These are phyloP conservation scores for Callyntrura guangdongensis DNA, from an alignment of 2,888 invertebrate species.

Conservation along the genomic window DNA sequence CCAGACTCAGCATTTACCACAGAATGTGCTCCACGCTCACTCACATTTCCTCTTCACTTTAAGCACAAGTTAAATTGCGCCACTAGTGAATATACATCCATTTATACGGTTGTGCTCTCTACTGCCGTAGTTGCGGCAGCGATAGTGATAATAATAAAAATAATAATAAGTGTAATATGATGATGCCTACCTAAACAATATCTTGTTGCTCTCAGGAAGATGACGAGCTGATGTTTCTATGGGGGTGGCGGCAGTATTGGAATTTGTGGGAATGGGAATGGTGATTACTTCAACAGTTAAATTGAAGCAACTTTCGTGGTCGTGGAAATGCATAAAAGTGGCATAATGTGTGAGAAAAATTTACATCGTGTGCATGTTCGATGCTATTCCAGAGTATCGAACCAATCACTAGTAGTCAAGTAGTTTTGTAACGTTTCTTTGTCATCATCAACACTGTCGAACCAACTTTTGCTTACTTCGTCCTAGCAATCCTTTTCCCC, in stretches of 20 bases:
- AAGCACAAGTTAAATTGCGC: too few relatives aligned
- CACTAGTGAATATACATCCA: too few relatives aligned
- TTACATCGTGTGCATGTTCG: background rate
- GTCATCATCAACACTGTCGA: constrained; percentile 2
- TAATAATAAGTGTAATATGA: background rate
- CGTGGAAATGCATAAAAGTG: background rate
- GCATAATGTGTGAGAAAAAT: background rate
- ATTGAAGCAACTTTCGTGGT: constrained; percentile 11
- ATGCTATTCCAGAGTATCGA: background rate
- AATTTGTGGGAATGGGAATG: background rate
- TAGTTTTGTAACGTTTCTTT: background rate
- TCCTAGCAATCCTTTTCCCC: background rate
- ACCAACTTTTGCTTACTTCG: constrained; percentile 17
- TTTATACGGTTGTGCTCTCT: too few relatives aligned
- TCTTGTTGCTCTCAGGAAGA: constrained; percentile 10
- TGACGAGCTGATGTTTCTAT: background rate
- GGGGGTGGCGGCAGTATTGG: background rate
- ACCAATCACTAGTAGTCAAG: background rate
- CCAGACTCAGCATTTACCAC: background rate
- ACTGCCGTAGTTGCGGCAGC: too few relatives aligned
- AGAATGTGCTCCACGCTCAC: background rate
- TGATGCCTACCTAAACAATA: background rate
- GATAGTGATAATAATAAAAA: background rate
- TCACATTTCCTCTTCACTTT: background rate
- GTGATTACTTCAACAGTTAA: constrained; percentile 7